These are phyloP conservation scores for Agriopis leucophaearia DNA, from an alignment of 2,888 invertebrate species.

Conservation along the genomic window DNA sequence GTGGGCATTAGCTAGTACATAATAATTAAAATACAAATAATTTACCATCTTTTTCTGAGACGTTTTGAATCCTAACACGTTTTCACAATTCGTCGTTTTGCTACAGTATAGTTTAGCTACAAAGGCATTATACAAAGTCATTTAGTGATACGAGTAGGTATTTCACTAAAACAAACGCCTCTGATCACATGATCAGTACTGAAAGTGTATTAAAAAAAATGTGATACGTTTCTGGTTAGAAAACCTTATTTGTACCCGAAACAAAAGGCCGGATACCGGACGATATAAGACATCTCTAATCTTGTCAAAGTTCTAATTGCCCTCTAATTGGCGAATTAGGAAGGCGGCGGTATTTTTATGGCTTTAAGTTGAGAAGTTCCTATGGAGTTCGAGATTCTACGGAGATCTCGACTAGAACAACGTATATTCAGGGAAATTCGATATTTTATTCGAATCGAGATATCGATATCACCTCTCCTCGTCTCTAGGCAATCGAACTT, in stretches of 20 bases:
- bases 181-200: too few relatives aligned
- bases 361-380: conserved; percentile 23
- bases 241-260: not conserved
- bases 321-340: conserved; percentile 40
- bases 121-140: too few relatives aligned
- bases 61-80: too few relatives aligned
- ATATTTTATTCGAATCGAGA: conserved; percentile 4
- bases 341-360: conserved; percentile 32
- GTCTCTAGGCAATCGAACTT: not conserved
- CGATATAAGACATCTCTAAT: conserved; percentile 13
- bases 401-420: conserved; percentile 1
- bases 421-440: not conserved
- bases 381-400: conserved; percentile 11
- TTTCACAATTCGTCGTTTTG: too few relatives aligned
- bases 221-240: too few relatives aligned
- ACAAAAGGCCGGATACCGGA: not conserved
- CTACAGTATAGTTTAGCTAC: too few relatives aligned
- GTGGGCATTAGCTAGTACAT: too few relatives aligned
- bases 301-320: conserved; percentile 45
- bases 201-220: too few relatives aligned
- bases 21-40: too few relatives aligned
- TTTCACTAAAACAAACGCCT: too few relatives aligned
- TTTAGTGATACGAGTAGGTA: too few relatives aligned
- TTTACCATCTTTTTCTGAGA: too few relatives aligned
- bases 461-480: not conserved